A percentile compares a stretch with the other conserved stretches of the same genome.
phyloP scores from a whole-genome alignment of 2,113 vertebrate genomes.

The Dipodomys merriami region DNA sequence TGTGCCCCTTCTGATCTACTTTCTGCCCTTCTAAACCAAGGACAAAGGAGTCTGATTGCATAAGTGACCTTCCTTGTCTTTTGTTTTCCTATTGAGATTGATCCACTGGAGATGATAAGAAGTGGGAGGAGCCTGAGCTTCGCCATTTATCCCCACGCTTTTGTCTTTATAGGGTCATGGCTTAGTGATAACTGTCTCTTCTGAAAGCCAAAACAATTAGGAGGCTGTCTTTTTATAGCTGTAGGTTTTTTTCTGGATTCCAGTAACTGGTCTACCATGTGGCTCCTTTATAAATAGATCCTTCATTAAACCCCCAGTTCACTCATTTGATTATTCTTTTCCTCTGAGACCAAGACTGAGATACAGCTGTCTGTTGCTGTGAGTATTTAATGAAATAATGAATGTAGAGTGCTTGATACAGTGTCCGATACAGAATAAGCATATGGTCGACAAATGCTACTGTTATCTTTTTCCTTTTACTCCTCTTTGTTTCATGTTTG shows the following conservation, averaged over 20 bases:
- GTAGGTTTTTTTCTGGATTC: not conserved
- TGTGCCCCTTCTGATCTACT: not conserved
- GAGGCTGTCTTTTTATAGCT: not conserved
- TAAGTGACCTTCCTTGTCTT: not conserved
- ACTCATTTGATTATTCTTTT: not conserved
- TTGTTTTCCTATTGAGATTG: not conserved
- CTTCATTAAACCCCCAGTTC: not conserved
- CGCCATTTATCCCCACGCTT: not conserved
- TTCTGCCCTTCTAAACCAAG: not conserved
- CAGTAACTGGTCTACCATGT: not conserved
- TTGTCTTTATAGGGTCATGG: not conserved
- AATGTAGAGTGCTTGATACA: not conserved
- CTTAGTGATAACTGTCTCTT: not conserved
- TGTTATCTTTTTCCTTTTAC: not conserved
- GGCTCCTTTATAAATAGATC: not conserved
- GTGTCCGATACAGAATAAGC: not conserved
- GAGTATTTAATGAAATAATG: not conserved
- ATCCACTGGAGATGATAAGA: not conserved
- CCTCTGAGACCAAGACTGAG: not conserved
- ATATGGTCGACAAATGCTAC: not conserved
- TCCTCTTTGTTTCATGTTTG: constrained; percentile 25
- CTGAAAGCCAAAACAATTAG: not conserved
- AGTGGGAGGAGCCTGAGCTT: not conserved
- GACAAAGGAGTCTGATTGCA: not conserved
- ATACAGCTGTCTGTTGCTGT: not conserved